These are phyloP conservation scores for Lordiphosa mommai DNA, from an alignment of 1,140 invertebrate species.

Conservation along the genomic window DNA sequence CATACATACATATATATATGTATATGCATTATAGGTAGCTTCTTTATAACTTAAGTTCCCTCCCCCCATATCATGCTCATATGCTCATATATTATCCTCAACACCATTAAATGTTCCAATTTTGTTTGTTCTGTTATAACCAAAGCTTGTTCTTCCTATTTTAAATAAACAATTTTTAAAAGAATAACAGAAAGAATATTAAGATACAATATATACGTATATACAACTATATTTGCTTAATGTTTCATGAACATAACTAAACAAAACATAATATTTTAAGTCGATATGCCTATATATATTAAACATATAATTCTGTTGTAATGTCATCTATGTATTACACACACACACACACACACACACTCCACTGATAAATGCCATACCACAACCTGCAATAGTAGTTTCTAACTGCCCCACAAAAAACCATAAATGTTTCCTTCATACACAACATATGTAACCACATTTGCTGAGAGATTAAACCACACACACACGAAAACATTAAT, in stretches of 20 bases:
- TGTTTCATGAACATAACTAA: constrained; percentile 57
- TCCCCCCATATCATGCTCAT: not conserved
- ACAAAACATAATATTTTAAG: not conserved
- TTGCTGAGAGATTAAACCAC: constrained; percentile 55
- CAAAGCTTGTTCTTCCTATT: constrained; percentile 77
- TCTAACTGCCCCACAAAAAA: constrained; percentile 30
- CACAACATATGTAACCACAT: constrained; percentile 9
- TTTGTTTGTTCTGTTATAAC: constrained; percentile 53
- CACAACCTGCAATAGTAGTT: constrained; percentile 59
- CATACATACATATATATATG: too few species aligned
- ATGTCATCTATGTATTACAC: constrained; percentile 19
- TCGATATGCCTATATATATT: too few species aligned
- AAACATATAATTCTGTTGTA: too few species aligned
- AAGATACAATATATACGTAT: constrained; percentile 20
- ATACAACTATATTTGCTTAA: constrained; percentile 25
- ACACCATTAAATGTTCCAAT: constrained; percentile 3
- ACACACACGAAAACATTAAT: constrained; percentile 43
- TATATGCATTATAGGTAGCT: too few species aligned
- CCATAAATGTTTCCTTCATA: constrained; percentile 28
- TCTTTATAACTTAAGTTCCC: constrained; percentile 12
- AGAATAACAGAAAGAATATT: constrained; percentile 21
- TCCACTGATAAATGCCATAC: constrained; percentile 12
- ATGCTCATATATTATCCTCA: constrained; percentile 5
- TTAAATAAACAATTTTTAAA: constrained; percentile 44
- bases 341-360: constrained; percentile 1